Evolutionary conservation across 2,113 vertebrate species (phyloP), one percentile per base, ranked within the genome.

Genomic region (Canis aureus): DNA sequence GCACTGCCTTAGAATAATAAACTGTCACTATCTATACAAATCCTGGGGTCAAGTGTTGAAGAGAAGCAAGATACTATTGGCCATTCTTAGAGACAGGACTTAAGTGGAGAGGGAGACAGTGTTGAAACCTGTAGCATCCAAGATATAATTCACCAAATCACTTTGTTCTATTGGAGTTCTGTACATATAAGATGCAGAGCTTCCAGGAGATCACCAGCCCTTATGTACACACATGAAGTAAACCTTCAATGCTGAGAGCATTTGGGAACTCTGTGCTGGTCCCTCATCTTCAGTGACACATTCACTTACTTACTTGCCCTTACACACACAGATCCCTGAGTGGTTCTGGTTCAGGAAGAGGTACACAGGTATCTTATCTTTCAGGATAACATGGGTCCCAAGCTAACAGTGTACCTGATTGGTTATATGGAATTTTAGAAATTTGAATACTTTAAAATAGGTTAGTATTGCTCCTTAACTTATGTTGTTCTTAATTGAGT

Each of bases 401-500:
- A 55, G 19, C 32, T 90, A 97, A 86, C 8, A 35, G 25, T 53
- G 15, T 49, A 29, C 16, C 32, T 67, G 22, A 66, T 9, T 82
- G 81, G 35, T 64, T 91, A 64, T 32, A 69, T 13, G 23, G 59
- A 78, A n/a, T 69, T 85, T 32, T 0, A 9, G 55, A n/a, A 62
- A 81, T 64, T 57, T 87, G 60, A 90, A 78, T 64, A 9, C 78
- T 82, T 86, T 95, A 94, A 96, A 89, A 60, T n/a, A 78, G 57
- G 59, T 71, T 27, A 51, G 22, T 69, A 35, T 1, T 71, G 29
- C 16, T 88, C 19, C 49, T 80, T 91, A 93, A 49, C 15, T 96
- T 67, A 79, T 4, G 9, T 29, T 53, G 38, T 53, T 88, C 27
- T 55, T 76, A 57, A 43, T 91, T 84, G 62, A 87, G 27, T 57